Conservation (phyloP, 2,113 vertebrate genomes). For the Corythoichthys intestinalis region DNA sequence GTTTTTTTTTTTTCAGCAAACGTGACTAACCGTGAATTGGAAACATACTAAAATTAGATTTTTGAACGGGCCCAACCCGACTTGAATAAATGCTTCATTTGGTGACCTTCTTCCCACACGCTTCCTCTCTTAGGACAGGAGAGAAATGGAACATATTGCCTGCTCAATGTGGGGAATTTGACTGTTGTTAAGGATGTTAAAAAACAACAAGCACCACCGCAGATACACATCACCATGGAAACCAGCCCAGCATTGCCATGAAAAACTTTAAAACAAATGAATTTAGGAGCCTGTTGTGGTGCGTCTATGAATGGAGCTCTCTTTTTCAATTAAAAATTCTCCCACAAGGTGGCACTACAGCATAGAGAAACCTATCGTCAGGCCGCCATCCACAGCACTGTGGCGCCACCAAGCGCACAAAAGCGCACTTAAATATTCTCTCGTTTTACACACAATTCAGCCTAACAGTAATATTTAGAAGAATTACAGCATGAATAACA, state of each 20-base stretch:
- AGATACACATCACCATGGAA: slow-evolving; percentile 37
- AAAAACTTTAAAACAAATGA: not conserved
- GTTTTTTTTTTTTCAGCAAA: not conserved
- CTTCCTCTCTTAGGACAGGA: slow-evolving; percentile 6
- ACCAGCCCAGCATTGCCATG: not conserved
- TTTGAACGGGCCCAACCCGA: not conserved
- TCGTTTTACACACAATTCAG: too few species aligned
- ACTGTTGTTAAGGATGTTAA: slow-evolving; percentile 35
- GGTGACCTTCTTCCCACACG: slow-evolving; percentile 20
- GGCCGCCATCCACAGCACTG: not conserved
- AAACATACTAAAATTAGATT: slow-evolving; percentile 9
- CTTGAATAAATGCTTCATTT: not conserved
- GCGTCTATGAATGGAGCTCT: not conserved
- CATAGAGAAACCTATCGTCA: slow-evolving; percentile 1
- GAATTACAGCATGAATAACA: not conserved
- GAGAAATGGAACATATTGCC: slow-evolving; percentile 19
- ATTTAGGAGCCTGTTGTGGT: not conserved
- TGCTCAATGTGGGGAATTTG: slow-evolving; percentile 16
- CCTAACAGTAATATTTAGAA: too few species aligned
- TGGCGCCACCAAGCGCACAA: slow-evolving; percentile 45
- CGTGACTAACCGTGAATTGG: not conserved
- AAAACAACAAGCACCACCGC: slow-evolving; percentile 41
- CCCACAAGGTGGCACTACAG: slow-evolving; percentile 51
- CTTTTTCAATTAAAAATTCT: not conserved
- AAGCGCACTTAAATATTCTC: slow-evolving; percentile 4